A percentile compares a stretch with the other conserved stretches of the same genome.
Evolutionary conservation across 2,113 vertebrate genomes (phyloP).

Genomic region (Atherinomorus stipes): DNA sequence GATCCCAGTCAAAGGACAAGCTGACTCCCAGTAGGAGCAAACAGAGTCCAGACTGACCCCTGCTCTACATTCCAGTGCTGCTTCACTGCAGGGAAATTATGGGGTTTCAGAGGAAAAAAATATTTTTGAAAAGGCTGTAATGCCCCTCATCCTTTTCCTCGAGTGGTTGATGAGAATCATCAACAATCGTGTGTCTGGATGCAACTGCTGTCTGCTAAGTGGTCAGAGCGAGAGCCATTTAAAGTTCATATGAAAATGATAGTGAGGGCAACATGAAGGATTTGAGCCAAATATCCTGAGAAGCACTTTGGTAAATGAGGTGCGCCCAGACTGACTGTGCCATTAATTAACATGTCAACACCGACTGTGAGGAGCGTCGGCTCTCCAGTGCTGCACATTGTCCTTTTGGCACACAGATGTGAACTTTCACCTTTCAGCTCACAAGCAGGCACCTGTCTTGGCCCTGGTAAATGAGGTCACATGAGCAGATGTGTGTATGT

Average conservation of each 20-base stretch:
- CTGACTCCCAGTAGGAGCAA: constrained; percentile 36
- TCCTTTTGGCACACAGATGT: constrained; percentile 72
- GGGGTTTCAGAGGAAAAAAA: constrained; percentile 29
- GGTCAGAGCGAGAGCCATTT: constrained; percentile 42
- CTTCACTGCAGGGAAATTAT: constrained; percentile 46
- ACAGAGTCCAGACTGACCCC: constrained; percentile 46
- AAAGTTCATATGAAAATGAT: constrained; percentile 45
- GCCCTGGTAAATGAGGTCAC: constrained; percentile 55
- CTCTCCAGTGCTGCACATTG: constrained; percentile 51
- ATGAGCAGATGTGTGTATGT: constrained; percentile 45
- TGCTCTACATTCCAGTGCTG: constrained; percentile 55
- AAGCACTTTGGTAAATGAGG: constrained; percentile 72
- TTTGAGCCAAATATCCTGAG: constrained; percentile 55
- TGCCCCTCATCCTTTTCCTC: constrained; percentile 56
- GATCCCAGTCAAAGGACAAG: constrained; percentile 53
- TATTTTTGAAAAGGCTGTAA: constrained; percentile 59
- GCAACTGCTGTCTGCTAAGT: constrained; percentile 47
- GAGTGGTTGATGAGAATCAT: constrained; percentile 53
- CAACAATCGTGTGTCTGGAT: constrained; percentile 50
- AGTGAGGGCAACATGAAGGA: constrained; percentile 45
- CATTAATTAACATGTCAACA: constrained; percentile 75
- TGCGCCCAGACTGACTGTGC: constrained; percentile 50
- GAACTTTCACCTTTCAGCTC: constrained; percentile 69
- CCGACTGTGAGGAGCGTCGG: constrained; percentile 23
- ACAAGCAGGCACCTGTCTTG: constrained; percentile 70